Conservation (phyloP, 1,140 invertebrate species). For the Philotrypesis tridentata region DNA sequence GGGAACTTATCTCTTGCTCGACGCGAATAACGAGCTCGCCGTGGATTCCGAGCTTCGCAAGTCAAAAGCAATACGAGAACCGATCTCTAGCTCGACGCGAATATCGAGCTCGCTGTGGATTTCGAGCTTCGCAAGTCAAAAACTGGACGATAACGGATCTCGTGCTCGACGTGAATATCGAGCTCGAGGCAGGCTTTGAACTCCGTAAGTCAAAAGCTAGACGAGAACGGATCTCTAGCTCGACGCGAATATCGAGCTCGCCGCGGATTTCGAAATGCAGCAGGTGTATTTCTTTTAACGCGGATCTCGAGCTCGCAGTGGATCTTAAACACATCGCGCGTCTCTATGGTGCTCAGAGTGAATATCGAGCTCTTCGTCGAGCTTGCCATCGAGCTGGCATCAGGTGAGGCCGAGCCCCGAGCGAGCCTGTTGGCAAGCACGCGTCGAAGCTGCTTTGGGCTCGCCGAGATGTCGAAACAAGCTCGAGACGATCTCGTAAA, state of each 20-base stretch:
- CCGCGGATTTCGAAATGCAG: no score
- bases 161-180: no score
- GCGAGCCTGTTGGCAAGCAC: slow-evolving; percentile 9
- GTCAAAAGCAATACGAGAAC: not conserved
- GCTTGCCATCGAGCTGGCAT: not conserved
- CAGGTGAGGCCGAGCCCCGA: not conserved
- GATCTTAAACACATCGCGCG: slow-evolving; percentile 2
- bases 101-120: no score
- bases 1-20: not conserved
- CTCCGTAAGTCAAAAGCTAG: no score
- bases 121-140: no score
- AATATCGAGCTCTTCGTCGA: not conserved
- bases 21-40: not conserved
- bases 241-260: no score
- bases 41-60: not conserved
- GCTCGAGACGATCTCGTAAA: not conserved
- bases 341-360: slow-evolving; percentile 6
- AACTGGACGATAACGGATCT: no score
- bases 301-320: no score
- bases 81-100: not conserved
- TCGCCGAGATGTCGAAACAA: slow-evolving; percentile 3
- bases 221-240: no score
- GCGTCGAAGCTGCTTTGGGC: slow-evolving; percentile 4
- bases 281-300: no score
- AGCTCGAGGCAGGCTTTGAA: no score